These are phyloP conservation scores for Pseudomyrmex cubaensis DNA, from an alignment of 1,140 invertebrate species.

Conservation along the genomic window DNA sequence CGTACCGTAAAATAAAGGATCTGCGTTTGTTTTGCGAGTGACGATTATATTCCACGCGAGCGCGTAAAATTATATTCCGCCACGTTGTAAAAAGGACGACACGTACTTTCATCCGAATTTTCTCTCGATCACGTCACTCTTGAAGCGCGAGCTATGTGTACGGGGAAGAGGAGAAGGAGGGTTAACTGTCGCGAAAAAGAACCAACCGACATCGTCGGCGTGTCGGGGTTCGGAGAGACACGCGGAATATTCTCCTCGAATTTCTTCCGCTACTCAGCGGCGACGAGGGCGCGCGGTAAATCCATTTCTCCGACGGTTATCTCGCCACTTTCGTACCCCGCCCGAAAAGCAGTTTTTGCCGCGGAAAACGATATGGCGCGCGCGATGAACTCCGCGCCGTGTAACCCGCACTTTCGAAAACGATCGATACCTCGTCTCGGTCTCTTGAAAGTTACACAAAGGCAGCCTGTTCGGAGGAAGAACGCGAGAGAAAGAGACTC, in stretches of 20 bases:
- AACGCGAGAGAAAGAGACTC: not conserved
- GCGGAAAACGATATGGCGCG: conserved; percentile 18
- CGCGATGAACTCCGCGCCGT: conserved; percentile 5
- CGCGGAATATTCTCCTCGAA: conserved; percentile 12
- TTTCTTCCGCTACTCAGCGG: conserved; percentile 14
- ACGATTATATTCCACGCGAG: not conserved
- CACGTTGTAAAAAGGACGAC: too few species aligned
- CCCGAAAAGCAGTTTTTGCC: not conserved
- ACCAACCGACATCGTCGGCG: conserved; percentile 4
- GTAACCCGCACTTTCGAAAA: conserved; percentile 16
- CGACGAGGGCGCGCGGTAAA: not conserved
- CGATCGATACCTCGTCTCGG: conserved; percentile 29
- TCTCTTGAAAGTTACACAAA: conserved; percentile 45
- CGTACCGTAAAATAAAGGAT: not conserved
- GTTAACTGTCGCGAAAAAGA: conserved; percentile 10
- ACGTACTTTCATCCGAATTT: not conserved
- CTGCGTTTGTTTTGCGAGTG: not conserved
- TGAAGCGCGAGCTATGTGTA: not conserved
- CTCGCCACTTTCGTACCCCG: not conserved
- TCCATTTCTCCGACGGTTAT: conserved; percentile 3
- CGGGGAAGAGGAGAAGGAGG: not conserved
- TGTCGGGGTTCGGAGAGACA: not conserved
- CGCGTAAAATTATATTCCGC: not conserved
- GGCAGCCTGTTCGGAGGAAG: not conserved
- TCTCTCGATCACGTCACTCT: conserved; percentile 14